Evolutionary conservation across 2,797 vertebrate species (phyloP).

Genomic region (Echeneis naucrates): DNA sequence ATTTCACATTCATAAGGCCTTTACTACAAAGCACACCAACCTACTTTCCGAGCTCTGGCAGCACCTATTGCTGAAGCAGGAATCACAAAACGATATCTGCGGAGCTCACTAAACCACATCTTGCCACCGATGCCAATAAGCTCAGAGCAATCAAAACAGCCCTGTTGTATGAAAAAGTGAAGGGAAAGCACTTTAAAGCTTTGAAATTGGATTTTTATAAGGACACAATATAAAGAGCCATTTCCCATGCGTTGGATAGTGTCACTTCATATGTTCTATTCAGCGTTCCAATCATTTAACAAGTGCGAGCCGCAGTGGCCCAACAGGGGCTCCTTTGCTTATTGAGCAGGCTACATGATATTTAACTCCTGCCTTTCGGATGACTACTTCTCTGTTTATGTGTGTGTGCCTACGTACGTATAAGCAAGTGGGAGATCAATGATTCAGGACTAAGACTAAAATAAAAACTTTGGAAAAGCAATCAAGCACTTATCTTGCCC

Average conservation of each 20-base stretch:
- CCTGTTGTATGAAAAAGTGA: conserved; percentile 33
- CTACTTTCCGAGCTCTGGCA: background rate
- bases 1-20: background rate
- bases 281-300: conserved; percentile 75
- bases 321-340: conserved; percentile 65
- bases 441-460: conserved; percentile 3
- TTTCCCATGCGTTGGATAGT: conserved; percentile 64
- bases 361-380: conserved; percentile 54
- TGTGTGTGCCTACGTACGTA: conserved; percentile 30
- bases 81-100: conserved; percentile 24
- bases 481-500: conserved; percentile 21
- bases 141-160: conserved; percentile 31
- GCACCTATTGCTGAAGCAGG: background rate
- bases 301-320: conserved; percentile 65
- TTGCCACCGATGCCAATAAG: conserved; percentile 37
- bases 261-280: conserved; percentile 74
- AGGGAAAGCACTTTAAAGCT: conserved; percentile 44
- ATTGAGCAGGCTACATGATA: conserved; percentile 71
- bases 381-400: conserved; percentile 54
- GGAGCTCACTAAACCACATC: conserved; percentile 7
- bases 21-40: background rate
- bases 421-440: conserved; percentile 32
- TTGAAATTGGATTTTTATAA: conserved; percentile 49
- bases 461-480: conserved; percentile 28
- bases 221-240: conserved; percentile 48